Conservation (phyloP, 2,888 invertebrate species). For the Rambutsinella grinnellia region DNA sequence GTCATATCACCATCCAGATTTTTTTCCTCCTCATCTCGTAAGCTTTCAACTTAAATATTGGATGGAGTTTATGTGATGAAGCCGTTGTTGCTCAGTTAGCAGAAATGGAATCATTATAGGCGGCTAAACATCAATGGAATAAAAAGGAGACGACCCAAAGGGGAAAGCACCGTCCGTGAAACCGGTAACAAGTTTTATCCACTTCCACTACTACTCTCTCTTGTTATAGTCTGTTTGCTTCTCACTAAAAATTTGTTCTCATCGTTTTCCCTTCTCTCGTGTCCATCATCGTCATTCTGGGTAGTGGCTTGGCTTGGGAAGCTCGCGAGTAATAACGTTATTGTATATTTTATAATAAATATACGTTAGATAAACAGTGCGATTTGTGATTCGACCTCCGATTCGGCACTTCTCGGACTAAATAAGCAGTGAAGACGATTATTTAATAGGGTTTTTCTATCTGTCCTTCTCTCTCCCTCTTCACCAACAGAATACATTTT, state of each 20-base stretch:
- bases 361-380: conserved; percentile 26
- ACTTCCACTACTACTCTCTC: conserved; percentile 44
- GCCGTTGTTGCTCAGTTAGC: conserved; percentile 46
- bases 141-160: conserved; percentile 53
- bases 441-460: conserved; percentile 64
- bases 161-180: conserved; percentile 58
- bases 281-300: not conserved
- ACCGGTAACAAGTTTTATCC: conserved; percentile 60
- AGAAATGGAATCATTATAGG: conserved; percentile 58
- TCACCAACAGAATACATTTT: not conserved
- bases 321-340: not conserved
- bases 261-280: not conserved
- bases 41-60: no score
- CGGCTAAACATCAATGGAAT: conserved; percentile 55
- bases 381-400: conserved; percentile 66
- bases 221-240: not conserved
- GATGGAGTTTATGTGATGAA: not conserved
- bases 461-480: not conserved
- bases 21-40: no score
- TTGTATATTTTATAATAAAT: not conserved
- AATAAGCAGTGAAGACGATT: conserved; percentile 55
- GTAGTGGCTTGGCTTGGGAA: no score
- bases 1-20: conserved; percentile 56
- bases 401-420: conserved; percentile 63
- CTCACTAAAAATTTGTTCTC: not conserved